Percentiles rank a stretch among this genome's conserved stretches.
These are phyloP conservation scores for Eupeodes luniger DNA, from an alignment of 2,888 invertebrate species.

Conservation along the genomic window DNA sequence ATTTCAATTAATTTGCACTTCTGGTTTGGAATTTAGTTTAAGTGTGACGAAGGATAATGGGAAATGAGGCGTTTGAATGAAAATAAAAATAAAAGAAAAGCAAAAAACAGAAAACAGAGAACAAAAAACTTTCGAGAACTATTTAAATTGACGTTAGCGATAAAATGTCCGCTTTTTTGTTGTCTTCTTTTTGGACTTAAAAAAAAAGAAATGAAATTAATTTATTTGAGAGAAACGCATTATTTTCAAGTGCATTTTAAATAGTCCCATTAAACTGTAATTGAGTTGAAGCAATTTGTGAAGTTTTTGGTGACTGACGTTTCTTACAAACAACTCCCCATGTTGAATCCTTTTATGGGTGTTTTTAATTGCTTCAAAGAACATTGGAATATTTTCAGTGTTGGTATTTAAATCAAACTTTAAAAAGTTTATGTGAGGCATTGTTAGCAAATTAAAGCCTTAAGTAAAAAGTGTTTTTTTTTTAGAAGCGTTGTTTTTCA, in stretches of 20 bases:
- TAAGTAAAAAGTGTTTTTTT: too few relatives aligned
- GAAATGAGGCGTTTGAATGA: constrained; percentile 53
- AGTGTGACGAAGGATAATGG: constrained; percentile 48
- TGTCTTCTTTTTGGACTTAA: not conserved
- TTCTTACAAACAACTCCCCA: not conserved
- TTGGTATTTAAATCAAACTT: not conserved
- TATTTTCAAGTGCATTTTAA: constrained; percentile 37
- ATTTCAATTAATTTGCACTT: constrained; percentile 67
- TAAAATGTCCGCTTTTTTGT: constrained; percentile 8
- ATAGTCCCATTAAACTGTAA: constrained; percentile 31
- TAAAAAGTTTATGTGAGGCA: too few relatives aligned
- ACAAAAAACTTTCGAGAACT: constrained; percentile 33
- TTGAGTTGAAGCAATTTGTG: constrained; percentile 27
- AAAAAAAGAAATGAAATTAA: constrained; percentile 1
- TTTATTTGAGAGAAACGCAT: constrained; percentile 35
- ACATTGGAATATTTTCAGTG: not conserved
- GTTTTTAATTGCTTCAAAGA: not conserved
- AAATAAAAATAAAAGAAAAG: too few relatives aligned
- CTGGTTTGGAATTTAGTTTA: constrained; percentile 34
- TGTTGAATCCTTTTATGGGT: not conserved
- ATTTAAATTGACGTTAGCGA: constrained; percentile 13
- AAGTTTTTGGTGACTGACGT: constrained; percentile 14
- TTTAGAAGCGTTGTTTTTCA: too few relatives aligned
- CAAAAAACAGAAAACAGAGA: not conserved
- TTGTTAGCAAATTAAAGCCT: too few relatives aligned